Evolutionary conservation across 2,888 invertebrate species (phyloP).

Genomic region (Sphaeridia pumilis): DNA sequence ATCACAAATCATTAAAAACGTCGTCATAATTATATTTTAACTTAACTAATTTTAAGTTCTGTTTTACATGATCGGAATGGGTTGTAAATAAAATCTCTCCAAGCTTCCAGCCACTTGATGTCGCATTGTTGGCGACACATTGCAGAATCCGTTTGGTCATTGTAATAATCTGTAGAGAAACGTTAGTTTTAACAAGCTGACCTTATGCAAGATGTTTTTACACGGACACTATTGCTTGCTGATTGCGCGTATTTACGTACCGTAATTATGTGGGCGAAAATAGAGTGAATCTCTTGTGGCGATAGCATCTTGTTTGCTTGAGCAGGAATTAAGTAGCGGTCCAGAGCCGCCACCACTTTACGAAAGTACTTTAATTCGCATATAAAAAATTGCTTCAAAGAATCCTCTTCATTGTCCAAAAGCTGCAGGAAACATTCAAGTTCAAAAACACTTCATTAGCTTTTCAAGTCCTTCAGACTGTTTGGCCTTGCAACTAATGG

Average conservation of each 20-base stretch:
- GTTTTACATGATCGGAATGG: constrained; percentile 33
- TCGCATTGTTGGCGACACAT: constrained; percentile 31
- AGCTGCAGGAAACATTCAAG: constrained; percentile 25
- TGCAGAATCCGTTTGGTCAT: constrained; percentile 34
- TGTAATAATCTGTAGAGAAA: constrained; percentile 29
- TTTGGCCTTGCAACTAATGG: not conserved
- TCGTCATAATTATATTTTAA: not conserved
- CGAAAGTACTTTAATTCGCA: constrained; percentile 34
- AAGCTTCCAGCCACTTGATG: constrained; percentile 28
- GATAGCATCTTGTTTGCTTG: constrained; percentile 33
- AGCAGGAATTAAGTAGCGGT: constrained; percentile 33
- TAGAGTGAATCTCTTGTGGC: constrained; percentile 32
- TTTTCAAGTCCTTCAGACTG: not conserved
- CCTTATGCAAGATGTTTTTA: not conserved
- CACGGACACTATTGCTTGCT: not conserved
- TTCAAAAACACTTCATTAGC: not conserved
- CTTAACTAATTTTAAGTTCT: not conserved
- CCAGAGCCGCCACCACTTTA: constrained; percentile 28
- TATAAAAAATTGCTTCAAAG: constrained; percentile 32
- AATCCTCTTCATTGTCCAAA: constrained; percentile 34
- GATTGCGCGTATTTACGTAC: constrained; percentile 14
- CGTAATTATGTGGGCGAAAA: constrained; percentile 34
- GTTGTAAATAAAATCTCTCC: constrained; percentile 29
- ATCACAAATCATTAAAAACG: not conserved
- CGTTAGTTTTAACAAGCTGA: not conserved